Base-by-base conservation (phyloP, 92 coral and sea anemone genomes). In the Parazoanthus atlanticus region DNA sequence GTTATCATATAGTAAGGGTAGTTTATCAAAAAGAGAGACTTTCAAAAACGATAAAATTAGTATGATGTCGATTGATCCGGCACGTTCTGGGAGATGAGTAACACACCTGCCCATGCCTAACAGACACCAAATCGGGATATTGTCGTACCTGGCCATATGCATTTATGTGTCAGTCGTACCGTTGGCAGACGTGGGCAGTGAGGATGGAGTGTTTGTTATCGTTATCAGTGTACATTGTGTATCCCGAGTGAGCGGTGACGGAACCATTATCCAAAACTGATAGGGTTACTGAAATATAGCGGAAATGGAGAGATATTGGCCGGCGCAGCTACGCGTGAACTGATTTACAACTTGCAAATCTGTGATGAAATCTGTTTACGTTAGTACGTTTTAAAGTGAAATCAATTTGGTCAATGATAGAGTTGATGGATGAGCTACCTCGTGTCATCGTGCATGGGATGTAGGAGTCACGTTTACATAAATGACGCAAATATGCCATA, bases 341-440 rank as follows among this genome's bases (percentile, higher is more conserved):
- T 61, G 69, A 61, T 61, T 61, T 21, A 21, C 28, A n/a, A 7
- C 69, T 21, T 61, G 69, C 28, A 61, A 61, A 61, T 61, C 69
- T 61, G 69, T 61, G 69, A 61, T 61, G 69, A 61, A 61, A 61
- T 61, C 0, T 61, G 69, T 61, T 61, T 61, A 61, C 69, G n/a
- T 19, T 61, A 61, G 28, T 21, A 23, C n/a, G 9, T 61, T 61
- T 61, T 61, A 61, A 61, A 61, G 19, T 61, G 69, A 61, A 61
- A 61, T 61, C 69, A 61, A 61, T 61, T 61, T 61, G 69, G 26
- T 61, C 69, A 61, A 61, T 61, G 69, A 52, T 23, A 25, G 69
- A 61, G 69, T 61, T 61, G 69, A 61, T 61, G n/a, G 69, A 61
- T 61, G 69, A 61, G 21, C 69, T 61, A 61, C 69, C 69, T 61